Conservation (phyloP, 2,888 invertebrate genomes). For the Phaonia tiefii region DNA sequence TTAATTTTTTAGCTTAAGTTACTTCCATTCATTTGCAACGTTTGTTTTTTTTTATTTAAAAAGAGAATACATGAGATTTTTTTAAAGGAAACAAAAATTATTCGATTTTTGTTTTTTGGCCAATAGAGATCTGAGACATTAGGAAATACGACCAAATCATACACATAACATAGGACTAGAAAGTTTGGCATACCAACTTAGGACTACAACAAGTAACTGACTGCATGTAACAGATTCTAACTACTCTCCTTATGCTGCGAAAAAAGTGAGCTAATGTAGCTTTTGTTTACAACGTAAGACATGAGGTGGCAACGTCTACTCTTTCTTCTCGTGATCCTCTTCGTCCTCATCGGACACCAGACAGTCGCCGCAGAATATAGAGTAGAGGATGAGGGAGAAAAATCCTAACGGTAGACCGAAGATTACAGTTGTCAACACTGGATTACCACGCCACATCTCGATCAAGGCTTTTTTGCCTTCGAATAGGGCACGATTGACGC, state of each 20-base stretch:
- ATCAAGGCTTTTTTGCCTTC: constrained; percentile 90
- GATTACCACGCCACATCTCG: constrained; percentile 96
- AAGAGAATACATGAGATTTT: constrained; percentile 34
- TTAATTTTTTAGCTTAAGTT: constrained; percentile 54
- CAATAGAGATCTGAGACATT: constrained; percentile 33
- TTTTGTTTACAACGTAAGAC: constrained; percentile 22
- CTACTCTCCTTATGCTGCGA: constrained; percentile 46
- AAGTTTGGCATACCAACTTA: constrained; percentile 47
- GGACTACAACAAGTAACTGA: neutral
- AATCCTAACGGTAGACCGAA: constrained; percentile 97
- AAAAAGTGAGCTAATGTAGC: constrained; percentile 58
- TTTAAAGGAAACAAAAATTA: constrained; percentile 32
- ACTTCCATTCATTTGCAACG: constrained; percentile 54
- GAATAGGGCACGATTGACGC: constrained; percentile 90
- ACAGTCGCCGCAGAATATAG: constrained; percentile 97
- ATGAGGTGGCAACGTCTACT: constrained; percentile 72
- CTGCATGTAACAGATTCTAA: constrained; percentile 36
- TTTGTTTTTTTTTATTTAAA: constrained; percentile 32
- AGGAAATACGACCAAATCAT: constrained; percentile 15
- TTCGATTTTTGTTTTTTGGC: constrained; percentile 2
- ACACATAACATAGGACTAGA: constrained; percentile 51
- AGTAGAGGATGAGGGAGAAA: constrained; percentile 95
- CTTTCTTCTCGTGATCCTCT: constrained; percentile 81
- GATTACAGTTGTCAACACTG: constrained; percentile 94
- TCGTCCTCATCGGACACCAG: constrained; percentile 90